A percentile compares a stretch with the other conserved stretches of the same genome.
phyloP scores from a whole-genome alignment of 2,888 invertebrate genomes.

The Drosophila lutescens region DNA sequence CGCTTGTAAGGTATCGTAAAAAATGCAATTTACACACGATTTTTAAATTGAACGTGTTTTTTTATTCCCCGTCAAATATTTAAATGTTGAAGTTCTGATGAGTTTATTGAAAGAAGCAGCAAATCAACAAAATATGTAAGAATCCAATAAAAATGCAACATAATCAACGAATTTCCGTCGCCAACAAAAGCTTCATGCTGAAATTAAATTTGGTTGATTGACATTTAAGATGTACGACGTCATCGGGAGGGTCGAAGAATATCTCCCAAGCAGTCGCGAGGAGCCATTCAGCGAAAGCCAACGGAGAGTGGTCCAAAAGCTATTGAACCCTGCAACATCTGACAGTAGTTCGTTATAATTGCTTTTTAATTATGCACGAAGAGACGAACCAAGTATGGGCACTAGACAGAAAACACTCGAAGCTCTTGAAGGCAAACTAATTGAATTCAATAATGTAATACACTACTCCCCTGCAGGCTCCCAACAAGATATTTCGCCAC shows the following conservation, averaged over 20 bases:
- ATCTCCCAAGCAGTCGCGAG: constrained; percentile 18
- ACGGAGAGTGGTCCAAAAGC: constrained; percentile 6
- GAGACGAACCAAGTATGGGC: constrained; percentile 10
- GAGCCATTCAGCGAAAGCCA: constrained; percentile 34
- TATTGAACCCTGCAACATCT: constrained; percentile 35
- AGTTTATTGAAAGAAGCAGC: too few species aligned
- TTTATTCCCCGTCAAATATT: too few species aligned
- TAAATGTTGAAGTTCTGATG: too few species aligned
- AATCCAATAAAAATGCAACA: too few species aligned
- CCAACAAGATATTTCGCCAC: constrained; percentile 11
- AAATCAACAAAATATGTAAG: too few species aligned
- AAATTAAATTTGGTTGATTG: constrained; percentile 62
- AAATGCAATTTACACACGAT: too few species aligned
- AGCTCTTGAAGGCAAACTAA: constrained; percentile 50
- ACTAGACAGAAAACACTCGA: constrained; percentile 42
- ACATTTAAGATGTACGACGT: constrained; percentile 55
- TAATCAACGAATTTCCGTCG: too few species aligned
- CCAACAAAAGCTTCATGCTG: constrained; percentile 12
- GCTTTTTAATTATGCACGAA: constrained; percentile 66
- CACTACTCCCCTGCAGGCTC: constrained; percentile 36
- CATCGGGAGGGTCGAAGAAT: constrained; percentile 13
- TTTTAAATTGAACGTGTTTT: too few species aligned
- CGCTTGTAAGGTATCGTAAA: too few species aligned
- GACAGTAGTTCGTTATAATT: constrained; percentile 54
- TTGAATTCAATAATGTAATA: constrained; percentile 67